These are phyloP conservation scores for Arremon aurantiirostris DNA, from an alignment of 2,797 vertebrate genomes.

Conservation along the genomic window DNA sequence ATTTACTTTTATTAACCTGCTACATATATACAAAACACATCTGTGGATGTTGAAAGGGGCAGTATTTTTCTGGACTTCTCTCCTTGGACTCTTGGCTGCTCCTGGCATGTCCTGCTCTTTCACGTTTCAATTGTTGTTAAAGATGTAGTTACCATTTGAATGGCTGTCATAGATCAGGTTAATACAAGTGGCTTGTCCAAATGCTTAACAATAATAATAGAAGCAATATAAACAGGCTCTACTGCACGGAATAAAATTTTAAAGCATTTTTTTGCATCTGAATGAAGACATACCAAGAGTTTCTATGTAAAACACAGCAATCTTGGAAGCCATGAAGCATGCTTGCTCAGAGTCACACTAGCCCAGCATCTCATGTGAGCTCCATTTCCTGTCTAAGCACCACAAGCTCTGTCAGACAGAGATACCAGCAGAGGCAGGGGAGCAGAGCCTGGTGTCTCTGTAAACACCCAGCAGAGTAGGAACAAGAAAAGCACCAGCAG, in stretches of 20 bases:
- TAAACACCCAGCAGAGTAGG: not conserved
- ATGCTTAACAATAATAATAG: not conserved
- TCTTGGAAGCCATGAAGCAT: not conserved
- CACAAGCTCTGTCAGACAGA: not conserved
- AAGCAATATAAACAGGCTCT: not conserved
- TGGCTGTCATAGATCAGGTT: not conserved
- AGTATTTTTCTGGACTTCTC: not conserved
- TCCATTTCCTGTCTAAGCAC: not conserved
- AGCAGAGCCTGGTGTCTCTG: not conserved
- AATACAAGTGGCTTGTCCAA: not conserved
- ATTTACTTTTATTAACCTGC: not conserved
- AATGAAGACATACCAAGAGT: not conserved
- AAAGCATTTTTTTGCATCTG: not conserved
- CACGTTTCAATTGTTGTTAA: not conserved
- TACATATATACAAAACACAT: not conserved
- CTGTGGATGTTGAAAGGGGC: not conserved
- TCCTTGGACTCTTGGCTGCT: not conserved
- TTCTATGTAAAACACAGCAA: not conserved
- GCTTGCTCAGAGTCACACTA: not conserved
- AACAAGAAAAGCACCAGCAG: slow-evolving; percentile 8
- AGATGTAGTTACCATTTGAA: not conserved
- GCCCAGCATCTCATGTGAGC: not conserved
- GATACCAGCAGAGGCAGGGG: not conserved
- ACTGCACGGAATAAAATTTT: not conserved
- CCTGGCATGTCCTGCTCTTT: not conserved